Conservation (phyloP, 2,113 vertebrate genomes). For the Pao palembangensis region DNA sequence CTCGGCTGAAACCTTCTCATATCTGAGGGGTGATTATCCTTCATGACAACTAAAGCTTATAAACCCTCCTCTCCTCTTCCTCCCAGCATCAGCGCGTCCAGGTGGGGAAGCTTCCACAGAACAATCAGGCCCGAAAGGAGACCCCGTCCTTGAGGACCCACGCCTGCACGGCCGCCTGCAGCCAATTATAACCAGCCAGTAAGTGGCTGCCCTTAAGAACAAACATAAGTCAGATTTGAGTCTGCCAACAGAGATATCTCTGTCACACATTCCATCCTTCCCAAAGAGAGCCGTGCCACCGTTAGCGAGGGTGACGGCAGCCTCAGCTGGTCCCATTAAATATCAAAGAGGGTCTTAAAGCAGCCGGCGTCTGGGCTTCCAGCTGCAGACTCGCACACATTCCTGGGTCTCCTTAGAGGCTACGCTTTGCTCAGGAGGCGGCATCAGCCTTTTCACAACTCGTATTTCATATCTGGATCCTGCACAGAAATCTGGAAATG, state of each 20-base stretch:
- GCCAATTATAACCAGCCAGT: conserved; percentile 7
- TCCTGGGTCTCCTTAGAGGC: too few relatives aligned
- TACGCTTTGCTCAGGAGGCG: too few relatives aligned
- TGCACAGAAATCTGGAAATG: too few relatives aligned
- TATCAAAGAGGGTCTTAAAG: conserved; percentile 47
- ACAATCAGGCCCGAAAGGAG: too few relatives aligned
- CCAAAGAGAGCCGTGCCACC: conserved; percentile 20
- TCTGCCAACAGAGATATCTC: conserved; percentile 10
- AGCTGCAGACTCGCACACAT: too few relatives aligned
- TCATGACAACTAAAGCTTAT: neutral
- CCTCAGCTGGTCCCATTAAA: conserved; percentile 40
- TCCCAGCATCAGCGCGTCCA: conserved; percentile 18
- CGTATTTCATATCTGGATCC: too few relatives aligned
- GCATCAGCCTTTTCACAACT: too few relatives aligned
- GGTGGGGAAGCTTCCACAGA: conserved; percentile 12
- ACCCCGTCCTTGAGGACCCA: too few relatives aligned
- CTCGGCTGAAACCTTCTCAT: neutral
- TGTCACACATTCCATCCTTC: conserved; percentile 18
- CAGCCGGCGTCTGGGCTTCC: conserved; percentile 1
- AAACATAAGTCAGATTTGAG: conserved; percentile 12
- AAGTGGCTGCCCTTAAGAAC: neutral
- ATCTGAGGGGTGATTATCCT: neutral
- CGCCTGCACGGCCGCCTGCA: conserved; percentile 4
- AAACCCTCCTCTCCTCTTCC: conserved; percentile 6
- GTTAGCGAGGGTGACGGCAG: conserved; percentile 24